Conservation (phyloP, 2,113 vertebrate species). For the Gallinago paraguaiae region DNA sequence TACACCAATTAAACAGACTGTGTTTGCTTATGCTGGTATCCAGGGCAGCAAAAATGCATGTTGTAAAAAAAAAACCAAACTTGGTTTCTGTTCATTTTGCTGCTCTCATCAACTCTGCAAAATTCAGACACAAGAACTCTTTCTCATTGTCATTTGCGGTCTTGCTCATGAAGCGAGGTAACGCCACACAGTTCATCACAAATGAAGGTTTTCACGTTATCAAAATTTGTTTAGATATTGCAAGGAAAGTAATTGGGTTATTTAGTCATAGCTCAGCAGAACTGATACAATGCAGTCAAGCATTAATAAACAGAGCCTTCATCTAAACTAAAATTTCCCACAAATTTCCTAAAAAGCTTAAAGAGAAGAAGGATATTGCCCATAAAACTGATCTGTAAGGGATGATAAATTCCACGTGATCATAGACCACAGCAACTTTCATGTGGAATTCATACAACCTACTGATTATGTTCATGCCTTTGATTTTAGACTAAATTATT, state of each 20-base stretch:
- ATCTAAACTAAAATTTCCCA: background rate
- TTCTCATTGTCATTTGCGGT: background rate
- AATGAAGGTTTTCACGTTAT: background rate
- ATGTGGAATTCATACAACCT: background rate
- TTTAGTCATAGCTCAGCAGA: background rate
- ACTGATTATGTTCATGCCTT: background rate
- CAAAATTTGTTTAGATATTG: background rate
- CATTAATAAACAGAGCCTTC: background rate
- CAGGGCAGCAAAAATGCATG: background rate
- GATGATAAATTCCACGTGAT: background rate
- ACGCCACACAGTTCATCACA: background rate
- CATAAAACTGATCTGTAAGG: background rate
- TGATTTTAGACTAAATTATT: background rate
- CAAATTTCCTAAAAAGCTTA: background rate
- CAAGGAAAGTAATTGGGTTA: background rate
- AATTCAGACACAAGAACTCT: background rate
- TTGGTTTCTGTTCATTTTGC: background rate
- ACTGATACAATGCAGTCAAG: background rate
- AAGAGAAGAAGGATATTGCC: background rate
- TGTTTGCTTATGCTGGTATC: background rate
- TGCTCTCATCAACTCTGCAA: background rate
- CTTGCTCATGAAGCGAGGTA: background rate
- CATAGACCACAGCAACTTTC: background rate
- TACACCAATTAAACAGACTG: background rate
- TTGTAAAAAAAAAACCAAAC: background rate